phyloP scores from a whole-genome alignment of 1,140 invertebrate genomes.

The Anastrepha obliqua region DNA sequence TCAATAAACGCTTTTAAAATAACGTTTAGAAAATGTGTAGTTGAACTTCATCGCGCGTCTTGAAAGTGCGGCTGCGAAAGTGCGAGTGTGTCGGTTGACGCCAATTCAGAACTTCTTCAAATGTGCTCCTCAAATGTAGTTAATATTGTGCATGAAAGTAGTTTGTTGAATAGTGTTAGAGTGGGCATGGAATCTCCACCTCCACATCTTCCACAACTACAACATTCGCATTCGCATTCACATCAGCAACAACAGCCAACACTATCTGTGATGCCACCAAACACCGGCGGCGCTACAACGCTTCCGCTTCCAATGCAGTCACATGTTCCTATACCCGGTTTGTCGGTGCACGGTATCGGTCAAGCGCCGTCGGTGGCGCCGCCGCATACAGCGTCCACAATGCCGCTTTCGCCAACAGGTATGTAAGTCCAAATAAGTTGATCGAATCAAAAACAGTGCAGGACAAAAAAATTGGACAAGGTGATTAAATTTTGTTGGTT shows the following conservation, averaged over 20 bases:
- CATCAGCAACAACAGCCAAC: neutral
- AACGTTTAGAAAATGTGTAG: neutral
- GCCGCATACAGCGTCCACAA: slow-evolving; percentile 8
- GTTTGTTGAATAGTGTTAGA: slow-evolving; percentile 42
- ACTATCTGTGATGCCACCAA: slow-evolving; percentile 12
- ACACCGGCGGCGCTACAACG: slow-evolving; percentile 22
- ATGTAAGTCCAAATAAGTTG: slow-evolving; percentile 36
- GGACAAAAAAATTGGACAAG: no score
- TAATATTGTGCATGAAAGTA: slow-evolving; percentile 8
- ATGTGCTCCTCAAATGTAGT: slow-evolving; percentile 36
- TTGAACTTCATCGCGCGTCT: no score
- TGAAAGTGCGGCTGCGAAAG: neutral
- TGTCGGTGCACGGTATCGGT: slow-evolving; percentile 15
- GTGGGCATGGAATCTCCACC: slow-evolving; percentile 40
- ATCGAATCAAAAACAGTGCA: no score
- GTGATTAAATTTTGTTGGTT: no score
- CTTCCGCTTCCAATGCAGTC: slow-evolving; percentile 42
- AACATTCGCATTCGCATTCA: neutral
- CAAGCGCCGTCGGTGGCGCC: slow-evolving; percentile 14
- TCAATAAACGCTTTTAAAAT: neutral
- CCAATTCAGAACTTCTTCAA: neutral
- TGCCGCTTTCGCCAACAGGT: slow-evolving; percentile 57
- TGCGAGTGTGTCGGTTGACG: neutral
- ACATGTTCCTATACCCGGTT: slow-evolving; percentile 47
- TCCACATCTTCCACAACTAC: neutral